Conservation (phyloP, 2,888 invertebrate genomes). For the Asteroscopus sphinx region DNA sequence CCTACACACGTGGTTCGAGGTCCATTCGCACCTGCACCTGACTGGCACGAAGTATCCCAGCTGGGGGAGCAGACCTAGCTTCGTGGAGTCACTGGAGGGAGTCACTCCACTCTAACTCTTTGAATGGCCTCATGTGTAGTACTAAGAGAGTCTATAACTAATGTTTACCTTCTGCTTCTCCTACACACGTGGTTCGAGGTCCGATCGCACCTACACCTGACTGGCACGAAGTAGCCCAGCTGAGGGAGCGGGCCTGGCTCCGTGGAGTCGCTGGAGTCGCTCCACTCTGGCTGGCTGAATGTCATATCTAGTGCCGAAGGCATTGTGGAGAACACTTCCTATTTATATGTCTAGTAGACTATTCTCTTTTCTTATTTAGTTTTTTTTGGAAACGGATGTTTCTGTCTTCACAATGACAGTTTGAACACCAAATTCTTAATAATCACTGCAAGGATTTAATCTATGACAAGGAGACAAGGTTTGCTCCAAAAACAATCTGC, state of each 20-base stretch:
- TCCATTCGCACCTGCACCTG: conserved; percentile 82
- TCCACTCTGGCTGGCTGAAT: conserved; percentile 87
- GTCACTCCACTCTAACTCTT: conserved; percentile 86
- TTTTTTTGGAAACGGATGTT: no score
- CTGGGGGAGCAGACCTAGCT: conserved; percentile 85
- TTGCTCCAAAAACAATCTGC: background rate
- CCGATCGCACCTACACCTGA: conserved; percentile 84
- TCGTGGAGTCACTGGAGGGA: conserved; percentile 82
- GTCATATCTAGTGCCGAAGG: conserved; percentile 80
- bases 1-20: conserved; percentile 82
- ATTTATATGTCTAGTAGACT: conserved; percentile 5
- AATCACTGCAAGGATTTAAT: no score
- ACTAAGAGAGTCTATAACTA: no score
- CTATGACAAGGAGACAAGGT: no score
- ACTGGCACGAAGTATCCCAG: conserved; percentile 91
- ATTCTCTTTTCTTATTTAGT: no score
- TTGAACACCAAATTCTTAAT: no score
- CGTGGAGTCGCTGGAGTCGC: conserved; percentile 83
- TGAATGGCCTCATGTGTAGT: conserved; percentile 79
- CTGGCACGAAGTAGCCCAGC: conserved; percentile 90
- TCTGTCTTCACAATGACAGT: no score
- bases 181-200: conserved; percentile 81
- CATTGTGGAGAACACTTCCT: conserved; percentile 62
- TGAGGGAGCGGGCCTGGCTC: conserved; percentile 86
- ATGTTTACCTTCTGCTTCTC: conserved; percentile 84